Conservation (phyloP, 2,797 vertebrate genomes). For the Danio albolineatus region DNA sequence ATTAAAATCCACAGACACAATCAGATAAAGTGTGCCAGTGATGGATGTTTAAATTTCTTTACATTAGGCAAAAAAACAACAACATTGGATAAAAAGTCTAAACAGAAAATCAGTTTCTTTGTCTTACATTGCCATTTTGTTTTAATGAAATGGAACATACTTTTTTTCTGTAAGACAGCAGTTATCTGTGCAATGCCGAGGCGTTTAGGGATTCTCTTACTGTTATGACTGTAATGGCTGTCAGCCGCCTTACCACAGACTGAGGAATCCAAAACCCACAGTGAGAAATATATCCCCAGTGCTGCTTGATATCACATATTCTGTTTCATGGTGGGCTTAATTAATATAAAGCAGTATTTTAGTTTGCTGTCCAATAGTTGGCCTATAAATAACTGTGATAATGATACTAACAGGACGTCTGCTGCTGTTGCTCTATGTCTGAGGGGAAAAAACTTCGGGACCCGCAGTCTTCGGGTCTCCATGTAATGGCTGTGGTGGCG, state of each 20-base stretch:
- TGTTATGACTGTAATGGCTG: constrained; percentile 38
- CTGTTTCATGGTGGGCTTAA: constrained; percentile 12
- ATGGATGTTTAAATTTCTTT: no score
- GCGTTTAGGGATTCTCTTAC: constrained; percentile 21
- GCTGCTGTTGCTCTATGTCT: constrained; percentile 16
- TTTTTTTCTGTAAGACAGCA: constrained; percentile 13
- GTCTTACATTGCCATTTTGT: no score
- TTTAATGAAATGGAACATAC: neutral
- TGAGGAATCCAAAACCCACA: constrained; percentile 18
- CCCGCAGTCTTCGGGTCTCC: neutral
- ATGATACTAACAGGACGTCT: constrained; percentile 11
- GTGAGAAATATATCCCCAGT: neutral
- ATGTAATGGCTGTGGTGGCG: constrained; percentile 13
- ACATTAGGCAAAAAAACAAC: no score
- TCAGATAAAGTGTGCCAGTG: no score
- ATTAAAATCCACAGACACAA: no score
- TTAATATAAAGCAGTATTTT: constrained; percentile 32
- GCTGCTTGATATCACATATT: constrained; percentile 8
- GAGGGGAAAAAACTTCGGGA: constrained; percentile 17
- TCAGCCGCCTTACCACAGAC: constrained; percentile 40
- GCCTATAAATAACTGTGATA: constrained; percentile 25
- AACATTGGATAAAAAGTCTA: no score
- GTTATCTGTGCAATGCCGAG: constrained; percentile 11
- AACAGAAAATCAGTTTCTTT: no score
- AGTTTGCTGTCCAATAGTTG: constrained; percentile 28